Evolutionary conservation across 2,888 invertebrate genomes (phyloP).

Genomic region (Mimas tiliae): DNA sequence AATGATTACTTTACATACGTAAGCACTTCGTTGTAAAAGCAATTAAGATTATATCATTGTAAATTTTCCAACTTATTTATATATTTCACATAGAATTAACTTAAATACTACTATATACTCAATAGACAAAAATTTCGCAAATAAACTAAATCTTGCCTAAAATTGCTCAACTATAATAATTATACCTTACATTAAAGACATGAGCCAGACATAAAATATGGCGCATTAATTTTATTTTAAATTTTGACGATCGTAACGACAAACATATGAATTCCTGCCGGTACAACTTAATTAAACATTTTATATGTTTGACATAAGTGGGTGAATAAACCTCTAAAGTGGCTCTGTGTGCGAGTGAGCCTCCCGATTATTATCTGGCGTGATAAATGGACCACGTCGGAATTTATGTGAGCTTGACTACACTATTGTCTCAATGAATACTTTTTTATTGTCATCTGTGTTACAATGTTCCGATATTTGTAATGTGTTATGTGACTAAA

Average conservation of each 20-base stretch:
- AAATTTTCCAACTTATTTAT: not conserved
- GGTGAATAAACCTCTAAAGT: slow-evolving; percentile 68
- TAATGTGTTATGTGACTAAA: slow-evolving; percentile 58
- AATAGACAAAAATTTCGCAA: not conserved
- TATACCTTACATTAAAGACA: not conserved
- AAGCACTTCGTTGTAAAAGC: not conserved
- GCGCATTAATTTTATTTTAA: not conserved
- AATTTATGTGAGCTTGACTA: slow-evolving; percentile 77
- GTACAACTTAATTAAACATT: slow-evolving; percentile 51
- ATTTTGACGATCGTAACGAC: slow-evolving; percentile 3
- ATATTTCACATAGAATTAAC: not conserved
- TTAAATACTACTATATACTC: not conserved
- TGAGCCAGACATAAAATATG: not conserved
- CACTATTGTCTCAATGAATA: slow-evolving; percentile 84
- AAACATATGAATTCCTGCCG: slow-evolving; percentile 25
- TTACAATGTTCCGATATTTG: slow-evolving; percentile 18
- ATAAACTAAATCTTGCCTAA: too few relatives aligned
- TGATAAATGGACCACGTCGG: slow-evolving; percentile 82
- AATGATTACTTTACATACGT: not conserved
- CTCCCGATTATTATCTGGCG: slow-evolving; percentile 73
- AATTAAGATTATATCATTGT: not conserved
- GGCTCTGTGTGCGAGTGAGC: slow-evolving; percentile 64
- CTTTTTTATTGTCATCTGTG: slow-evolving; percentile 81
- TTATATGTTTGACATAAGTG: slow-evolving; percentile 58
- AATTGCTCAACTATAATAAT: not conserved